These are phyloP conservation scores for Lycocorax pyrrhopterus DNA, from an alignment of 2,113 vertebrate genomes.

Conservation along the genomic window DNA sequence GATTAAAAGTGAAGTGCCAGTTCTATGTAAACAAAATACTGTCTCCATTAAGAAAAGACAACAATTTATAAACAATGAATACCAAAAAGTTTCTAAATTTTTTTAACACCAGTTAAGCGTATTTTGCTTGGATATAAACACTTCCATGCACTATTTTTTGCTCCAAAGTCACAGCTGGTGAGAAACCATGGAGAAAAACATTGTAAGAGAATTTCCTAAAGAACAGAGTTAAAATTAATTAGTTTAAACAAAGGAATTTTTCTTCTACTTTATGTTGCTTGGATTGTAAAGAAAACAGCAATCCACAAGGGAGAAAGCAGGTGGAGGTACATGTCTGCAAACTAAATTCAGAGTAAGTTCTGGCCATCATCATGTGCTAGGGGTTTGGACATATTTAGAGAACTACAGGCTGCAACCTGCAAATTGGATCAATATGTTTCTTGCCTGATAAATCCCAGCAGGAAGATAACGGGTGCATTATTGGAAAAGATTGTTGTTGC, in stretches of 20 bases:
- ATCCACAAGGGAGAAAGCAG: neutral
- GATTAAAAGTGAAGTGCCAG: neutral
- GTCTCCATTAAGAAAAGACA: neutral
- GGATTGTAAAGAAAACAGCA: neutral
- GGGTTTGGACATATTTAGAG: constrained; percentile 12
- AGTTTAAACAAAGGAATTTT: neutral
- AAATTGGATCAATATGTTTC: constrained; percentile 62
- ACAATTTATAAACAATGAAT: neutral
- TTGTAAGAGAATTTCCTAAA: neutral
- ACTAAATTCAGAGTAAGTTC: neutral
- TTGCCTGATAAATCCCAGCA: constrained; percentile 52
- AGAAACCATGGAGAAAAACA: neutral
- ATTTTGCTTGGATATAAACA: neutral
- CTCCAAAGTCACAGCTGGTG: neutral
- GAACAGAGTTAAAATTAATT: neutral
- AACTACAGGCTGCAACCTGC: constrained; percentile 39
- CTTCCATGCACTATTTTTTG: neutral
- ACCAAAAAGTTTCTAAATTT: neutral
- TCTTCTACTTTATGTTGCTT: neutral
- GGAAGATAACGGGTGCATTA: constrained; percentile 39
- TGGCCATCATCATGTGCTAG: neutral
- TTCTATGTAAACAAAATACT: neutral
- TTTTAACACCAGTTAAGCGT: neutral
- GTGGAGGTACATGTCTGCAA: neutral
- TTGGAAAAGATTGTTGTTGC: constrained; percentile 41